Conservation (phyloP, 2,888 invertebrate genomes). For the Vanessa cardui region DNA sequence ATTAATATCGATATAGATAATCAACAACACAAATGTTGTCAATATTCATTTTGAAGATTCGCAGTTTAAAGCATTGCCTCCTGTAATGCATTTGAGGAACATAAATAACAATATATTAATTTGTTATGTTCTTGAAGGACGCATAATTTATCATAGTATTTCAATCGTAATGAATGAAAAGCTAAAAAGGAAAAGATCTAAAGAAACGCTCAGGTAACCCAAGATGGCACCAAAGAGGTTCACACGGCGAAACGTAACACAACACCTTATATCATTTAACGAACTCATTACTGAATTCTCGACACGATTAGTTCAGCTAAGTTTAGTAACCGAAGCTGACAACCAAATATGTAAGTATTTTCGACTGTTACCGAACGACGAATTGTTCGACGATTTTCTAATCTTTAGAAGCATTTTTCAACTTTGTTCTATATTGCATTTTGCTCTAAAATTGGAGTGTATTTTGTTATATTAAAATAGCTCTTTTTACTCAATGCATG, state of each 20-base stretch:
- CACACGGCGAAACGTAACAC: conserved; percentile 64
- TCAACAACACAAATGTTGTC: too few relatives aligned
- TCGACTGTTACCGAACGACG: conserved; percentile 3
- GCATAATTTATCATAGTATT: conserved; percentile 23
- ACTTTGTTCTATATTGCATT: too few relatives aligned
- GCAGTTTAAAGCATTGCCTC: too few relatives aligned
- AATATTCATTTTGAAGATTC: too few relatives aligned
- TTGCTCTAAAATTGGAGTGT: too few relatives aligned
- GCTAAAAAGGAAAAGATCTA: conserved; percentile 26
- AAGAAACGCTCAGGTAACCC: conserved; percentile 49
- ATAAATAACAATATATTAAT: too few relatives aligned
- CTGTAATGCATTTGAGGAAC: too few relatives aligned
- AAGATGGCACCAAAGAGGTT: conserved; percentile 61
- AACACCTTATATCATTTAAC: conserved; percentile 70
- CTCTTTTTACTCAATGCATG: too few relatives aligned
- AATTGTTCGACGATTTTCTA: too few relatives aligned
- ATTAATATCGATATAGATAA: too few relatives aligned
- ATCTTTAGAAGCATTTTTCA: too few relatives aligned
- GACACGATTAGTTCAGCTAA: conserved; percentile 54
- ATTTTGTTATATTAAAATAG: too few relatives aligned
- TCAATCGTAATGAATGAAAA: conserved; percentile 26
- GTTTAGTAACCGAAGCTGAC: conserved; percentile 38
- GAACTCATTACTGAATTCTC: conserved; percentile 61
- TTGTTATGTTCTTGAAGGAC: neutral
- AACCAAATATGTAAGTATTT: neutral